phyloP scores from a whole-genome alignment of 2,797 vertebrate species.

The Anas capensis region DNA sequence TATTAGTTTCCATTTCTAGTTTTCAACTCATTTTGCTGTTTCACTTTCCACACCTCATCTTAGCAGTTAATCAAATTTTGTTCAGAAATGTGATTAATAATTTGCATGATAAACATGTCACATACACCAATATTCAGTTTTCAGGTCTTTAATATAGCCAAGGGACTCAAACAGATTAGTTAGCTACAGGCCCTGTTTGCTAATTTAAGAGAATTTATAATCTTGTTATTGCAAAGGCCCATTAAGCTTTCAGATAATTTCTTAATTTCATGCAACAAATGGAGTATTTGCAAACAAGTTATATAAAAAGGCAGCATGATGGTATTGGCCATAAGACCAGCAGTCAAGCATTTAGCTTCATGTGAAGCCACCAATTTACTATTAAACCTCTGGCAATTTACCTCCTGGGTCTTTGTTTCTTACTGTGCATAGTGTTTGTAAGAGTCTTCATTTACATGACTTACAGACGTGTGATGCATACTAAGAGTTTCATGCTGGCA shows the following conservation, averaged over 20 bases:
- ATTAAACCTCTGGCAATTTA: not conserved
- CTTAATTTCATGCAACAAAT: not conserved
- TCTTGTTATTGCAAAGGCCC: not conserved
- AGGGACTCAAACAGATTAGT: not conserved
- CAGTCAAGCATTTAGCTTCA: not conserved
- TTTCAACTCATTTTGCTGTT: not conserved
- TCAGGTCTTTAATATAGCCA: not conserved
- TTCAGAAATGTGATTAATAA: not conserved
- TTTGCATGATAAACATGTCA: not conserved
- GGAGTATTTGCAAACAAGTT: not conserved
- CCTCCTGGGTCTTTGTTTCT: not conserved
- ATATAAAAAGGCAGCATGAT: not conserved
- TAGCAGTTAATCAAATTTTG: not conserved
- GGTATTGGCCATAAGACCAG: not conserved
- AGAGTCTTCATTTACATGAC: not conserved
- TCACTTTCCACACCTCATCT: not conserved
- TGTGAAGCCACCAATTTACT: not conserved
- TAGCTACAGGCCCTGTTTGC: not conserved
- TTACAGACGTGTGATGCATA: not conserved
- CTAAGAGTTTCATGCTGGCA: not conserved
- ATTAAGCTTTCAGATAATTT: not conserved
- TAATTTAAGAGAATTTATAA: not conserved
- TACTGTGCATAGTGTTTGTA: rapidly evolving
- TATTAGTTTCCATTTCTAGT: not conserved
- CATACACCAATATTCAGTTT: not conserved